Evolutionary conservation across 2,113 vertebrate genomes (phyloP).

Genomic region (Toxostoma redivivum): DNA sequence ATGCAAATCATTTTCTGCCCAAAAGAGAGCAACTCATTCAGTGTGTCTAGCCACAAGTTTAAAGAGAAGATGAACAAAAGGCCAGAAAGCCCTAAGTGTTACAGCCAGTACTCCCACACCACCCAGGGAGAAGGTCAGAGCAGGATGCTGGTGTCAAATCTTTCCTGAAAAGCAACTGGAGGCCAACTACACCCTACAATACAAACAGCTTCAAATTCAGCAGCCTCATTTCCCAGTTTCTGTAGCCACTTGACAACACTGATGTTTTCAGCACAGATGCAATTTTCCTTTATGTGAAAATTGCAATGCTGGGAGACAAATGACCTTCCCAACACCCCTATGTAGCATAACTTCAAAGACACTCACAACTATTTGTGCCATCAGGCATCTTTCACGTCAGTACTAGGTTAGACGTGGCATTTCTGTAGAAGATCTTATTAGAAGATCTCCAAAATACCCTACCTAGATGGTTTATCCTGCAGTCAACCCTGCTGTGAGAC

Average conservation of each 20-base stretch:
- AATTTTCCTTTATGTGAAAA: not conserved
- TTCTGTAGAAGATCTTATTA: not conserved
- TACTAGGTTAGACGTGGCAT: not conserved
- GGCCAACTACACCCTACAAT: not conserved
- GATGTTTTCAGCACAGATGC: not conserved
- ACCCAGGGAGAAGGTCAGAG: not conserved
- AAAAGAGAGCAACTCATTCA: not conserved
- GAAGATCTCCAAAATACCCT: not conserved
- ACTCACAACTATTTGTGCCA: accelerated
- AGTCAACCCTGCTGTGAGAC: not conserved
- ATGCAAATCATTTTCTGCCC: not conserved
- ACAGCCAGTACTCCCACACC: not conserved
- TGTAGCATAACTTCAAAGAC: not conserved
- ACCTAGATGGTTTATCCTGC: not conserved
- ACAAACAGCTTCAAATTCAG: not conserved
- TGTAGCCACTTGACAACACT: not conserved
- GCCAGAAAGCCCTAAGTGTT: not conserved
- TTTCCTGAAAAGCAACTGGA: not conserved
- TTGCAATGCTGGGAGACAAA: accelerated
- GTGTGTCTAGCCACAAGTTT: accelerated
- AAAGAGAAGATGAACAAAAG: not conserved
- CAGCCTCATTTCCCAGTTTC: not conserved
- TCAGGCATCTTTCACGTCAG: not conserved
- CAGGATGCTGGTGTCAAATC: not conserved
- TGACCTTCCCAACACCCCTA: not conserved